These are phyloP conservation scores for Glyphotaelius pellucidus DNA, from an alignment of 2,888 invertebrate species.

Conservation along the genomic window DNA sequence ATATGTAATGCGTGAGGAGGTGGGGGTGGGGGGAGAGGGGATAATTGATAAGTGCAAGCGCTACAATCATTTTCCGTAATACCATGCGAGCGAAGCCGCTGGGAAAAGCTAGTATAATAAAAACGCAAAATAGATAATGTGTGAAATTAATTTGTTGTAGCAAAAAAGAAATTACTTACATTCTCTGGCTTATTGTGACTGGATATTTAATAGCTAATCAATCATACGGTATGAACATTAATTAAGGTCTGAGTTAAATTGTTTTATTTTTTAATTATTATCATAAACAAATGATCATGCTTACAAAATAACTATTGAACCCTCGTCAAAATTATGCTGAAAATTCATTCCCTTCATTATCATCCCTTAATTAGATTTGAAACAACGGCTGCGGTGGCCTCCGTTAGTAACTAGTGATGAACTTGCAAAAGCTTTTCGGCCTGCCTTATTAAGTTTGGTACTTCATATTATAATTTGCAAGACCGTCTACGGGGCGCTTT, in stretches of 20 bases:
- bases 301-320: neutral
- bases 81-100: too few relatives aligned
- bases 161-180: too few relatives aligned
- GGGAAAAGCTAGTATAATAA: too few relatives aligned
- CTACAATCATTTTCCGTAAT: too few relatives aligned
- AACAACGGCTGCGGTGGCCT: neutral
- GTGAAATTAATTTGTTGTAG: too few relatives aligned
- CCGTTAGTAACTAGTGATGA: neutral
- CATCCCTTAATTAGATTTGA: neutral
- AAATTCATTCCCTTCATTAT: neutral
- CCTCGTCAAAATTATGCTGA: neutral
- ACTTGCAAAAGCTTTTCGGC: neutral
- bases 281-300: neutral
- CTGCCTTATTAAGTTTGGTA: neutral
- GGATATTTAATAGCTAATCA: neutral
- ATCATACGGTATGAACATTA: neutral
- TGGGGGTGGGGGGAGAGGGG: too few relatives aligned
- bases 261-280: neutral
- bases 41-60: too few relatives aligned
- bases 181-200: neutral
- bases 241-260: neutral
- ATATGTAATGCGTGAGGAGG: too few relatives aligned
- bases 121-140: too few relatives aligned
- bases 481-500: too few relatives aligned
- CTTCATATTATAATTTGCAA: neutral